A percentile compares a stretch with the other conserved stretches of the same genome.
Evolutionary conservation across 2,113 vertebrate genomes (phyloP).

Genomic region (Aphyosemion australe): DNA sequence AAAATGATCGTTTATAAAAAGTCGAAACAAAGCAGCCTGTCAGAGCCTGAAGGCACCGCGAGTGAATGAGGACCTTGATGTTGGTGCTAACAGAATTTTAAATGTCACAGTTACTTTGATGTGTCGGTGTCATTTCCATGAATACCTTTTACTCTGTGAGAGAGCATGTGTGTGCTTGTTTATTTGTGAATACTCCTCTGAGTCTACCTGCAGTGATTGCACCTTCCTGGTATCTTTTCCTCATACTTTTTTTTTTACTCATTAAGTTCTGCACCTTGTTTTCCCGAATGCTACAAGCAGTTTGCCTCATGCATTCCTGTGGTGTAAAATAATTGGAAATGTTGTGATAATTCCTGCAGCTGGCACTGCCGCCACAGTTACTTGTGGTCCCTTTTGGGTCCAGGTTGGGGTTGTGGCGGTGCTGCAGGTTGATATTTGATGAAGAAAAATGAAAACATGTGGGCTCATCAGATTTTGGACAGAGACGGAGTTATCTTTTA

Average conservation of each 20-base stretch:
- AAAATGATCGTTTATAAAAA: slow-evolving; percentile 14
- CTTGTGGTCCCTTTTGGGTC: too few relatives aligned
- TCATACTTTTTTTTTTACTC: too few relatives aligned
- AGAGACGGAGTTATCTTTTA: too few relatives aligned
- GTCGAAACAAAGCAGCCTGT: slow-evolving; percentile 4
- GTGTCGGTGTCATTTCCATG: slow-evolving; percentile 8
- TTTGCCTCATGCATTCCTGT: background rate
- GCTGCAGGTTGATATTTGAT: background rate
- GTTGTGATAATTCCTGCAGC: slow-evolving; percentile 8
- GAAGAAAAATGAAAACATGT: background rate
- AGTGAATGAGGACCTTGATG: slow-evolving; percentile 12
- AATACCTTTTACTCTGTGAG: background rate
- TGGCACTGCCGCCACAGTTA: background rate
- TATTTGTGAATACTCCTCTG: slow-evolving; percentile 2
- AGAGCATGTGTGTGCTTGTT: background rate
- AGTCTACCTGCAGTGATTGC: slow-evolving; percentile 1
- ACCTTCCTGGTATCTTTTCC: background rate
- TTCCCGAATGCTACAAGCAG: background rate
- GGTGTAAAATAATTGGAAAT: slow-evolving; percentile 5
- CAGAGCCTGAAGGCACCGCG: background rate
- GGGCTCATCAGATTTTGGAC: background rate
- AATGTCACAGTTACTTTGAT: slow-evolving; percentile 50
- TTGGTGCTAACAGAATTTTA: slow-evolving; percentile 15
- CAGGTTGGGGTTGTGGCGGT: too few relatives aligned
- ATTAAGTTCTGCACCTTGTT: background rate